A percentile compares a stretch with the other conserved stretches of the same genome.
These are phyloP conservation scores for Melanotaenia boesemani DNA, from an alignment of 2,797 vertebrate genomes.

Conservation along the genomic window DNA sequence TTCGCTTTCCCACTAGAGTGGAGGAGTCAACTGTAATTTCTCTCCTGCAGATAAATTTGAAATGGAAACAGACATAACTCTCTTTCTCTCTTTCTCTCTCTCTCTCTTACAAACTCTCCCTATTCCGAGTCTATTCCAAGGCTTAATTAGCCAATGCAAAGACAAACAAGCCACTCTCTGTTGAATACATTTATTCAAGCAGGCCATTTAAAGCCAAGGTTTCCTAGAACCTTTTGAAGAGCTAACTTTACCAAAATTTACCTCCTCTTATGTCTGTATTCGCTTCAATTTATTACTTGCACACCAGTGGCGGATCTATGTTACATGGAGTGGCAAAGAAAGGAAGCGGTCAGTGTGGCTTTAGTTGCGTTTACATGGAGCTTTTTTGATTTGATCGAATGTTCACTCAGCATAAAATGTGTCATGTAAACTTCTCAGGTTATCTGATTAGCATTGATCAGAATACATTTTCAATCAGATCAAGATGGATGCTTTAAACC, in stretches of 20 bases:
- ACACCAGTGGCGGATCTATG: constrained; percentile 13
- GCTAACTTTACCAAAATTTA: constrained; percentile 48
- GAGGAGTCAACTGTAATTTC: constrained; percentile 82
- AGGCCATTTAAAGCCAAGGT: constrained; percentile 37
- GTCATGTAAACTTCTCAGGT: too few relatives aligned
- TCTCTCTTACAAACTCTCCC: constrained; percentile 30
- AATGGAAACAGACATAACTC: constrained; percentile 80
- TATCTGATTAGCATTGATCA: too few relatives aligned
- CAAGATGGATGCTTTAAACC: too few relatives aligned
- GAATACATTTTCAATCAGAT: too few relatives aligned
- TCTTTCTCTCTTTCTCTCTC: constrained; percentile 53
- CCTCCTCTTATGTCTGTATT: constrained; percentile 54
- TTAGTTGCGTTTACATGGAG: too few relatives aligned
- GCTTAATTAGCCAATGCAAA: constrained; percentile 81
- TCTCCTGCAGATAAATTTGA: constrained; percentile 75
- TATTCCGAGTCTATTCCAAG: constrained; percentile 57
- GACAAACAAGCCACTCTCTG: constrained; percentile 68
- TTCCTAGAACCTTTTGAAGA: constrained; percentile 35
- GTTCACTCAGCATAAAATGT: too few relatives aligned
- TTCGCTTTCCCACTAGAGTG: constrained; percentile 74
- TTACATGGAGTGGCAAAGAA: too few relatives aligned
- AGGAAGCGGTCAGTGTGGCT: too few relatives aligned
- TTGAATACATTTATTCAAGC: constrained; percentile 63
- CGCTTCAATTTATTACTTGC: constrained; percentile 69
- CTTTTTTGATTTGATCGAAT: too few relatives aligned